These are phyloP conservation scores for Lottia gigantea DNA, from an alignment of 2,888 invertebrate genomes.

Conservation along the genomic window DNA sequence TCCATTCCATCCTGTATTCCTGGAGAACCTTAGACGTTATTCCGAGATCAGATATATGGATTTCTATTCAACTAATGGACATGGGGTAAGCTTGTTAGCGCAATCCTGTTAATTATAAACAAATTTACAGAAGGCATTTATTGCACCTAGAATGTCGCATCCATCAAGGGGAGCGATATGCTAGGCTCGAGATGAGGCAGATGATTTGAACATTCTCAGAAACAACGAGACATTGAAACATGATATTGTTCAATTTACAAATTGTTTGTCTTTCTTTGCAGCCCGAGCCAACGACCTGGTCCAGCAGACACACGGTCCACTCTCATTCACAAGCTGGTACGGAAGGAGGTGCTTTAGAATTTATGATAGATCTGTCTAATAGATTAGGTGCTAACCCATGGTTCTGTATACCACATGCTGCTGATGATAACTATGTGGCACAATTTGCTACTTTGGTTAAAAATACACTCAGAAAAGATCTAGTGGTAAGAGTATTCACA, in stretches of 20 bases:
- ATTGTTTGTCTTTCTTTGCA: slow-evolving; percentile 22
- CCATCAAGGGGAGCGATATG: too few relatives aligned
- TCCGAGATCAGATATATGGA: slow-evolving; percentile 53
- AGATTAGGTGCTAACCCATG: slow-evolving; percentile 45
- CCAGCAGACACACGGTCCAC: slow-evolving; percentile 24
- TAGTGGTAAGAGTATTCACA: slow-evolving; percentile 14
- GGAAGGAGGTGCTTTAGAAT: slow-evolving; percentile 40
- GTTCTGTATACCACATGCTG: slow-evolving; percentile 52
- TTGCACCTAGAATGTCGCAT: too few relatives aligned
- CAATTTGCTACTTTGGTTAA: slow-evolving; percentile 42
- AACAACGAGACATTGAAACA: too few relatives aligned
- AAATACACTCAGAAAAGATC: slow-evolving; percentile 36
- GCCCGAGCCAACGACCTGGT: slow-evolving; percentile 52
- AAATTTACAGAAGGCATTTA: too few relatives aligned
- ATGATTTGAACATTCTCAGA: too few relatives aligned
- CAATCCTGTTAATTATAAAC: too few relatives aligned
- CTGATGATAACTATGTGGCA: slow-evolving; percentile 45
- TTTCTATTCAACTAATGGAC: slow-evolving; percentile 45
- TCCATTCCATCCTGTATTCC: slow-evolving; percentile 49
- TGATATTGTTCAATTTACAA: too few relatives aligned
- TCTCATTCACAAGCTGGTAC: slow-evolving; percentile 46
- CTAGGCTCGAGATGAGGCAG: too few relatives aligned
- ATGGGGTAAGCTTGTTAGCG: slow-evolving; percentile 26
- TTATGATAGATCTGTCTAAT: slow-evolving; percentile 44
- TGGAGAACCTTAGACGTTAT: slow-evolving; percentile 40